These are phyloP conservation scores for Sclerurus mexicanus DNA, from an alignment of 2,113 vertebrate genomes.

Conservation along the genomic window DNA sequence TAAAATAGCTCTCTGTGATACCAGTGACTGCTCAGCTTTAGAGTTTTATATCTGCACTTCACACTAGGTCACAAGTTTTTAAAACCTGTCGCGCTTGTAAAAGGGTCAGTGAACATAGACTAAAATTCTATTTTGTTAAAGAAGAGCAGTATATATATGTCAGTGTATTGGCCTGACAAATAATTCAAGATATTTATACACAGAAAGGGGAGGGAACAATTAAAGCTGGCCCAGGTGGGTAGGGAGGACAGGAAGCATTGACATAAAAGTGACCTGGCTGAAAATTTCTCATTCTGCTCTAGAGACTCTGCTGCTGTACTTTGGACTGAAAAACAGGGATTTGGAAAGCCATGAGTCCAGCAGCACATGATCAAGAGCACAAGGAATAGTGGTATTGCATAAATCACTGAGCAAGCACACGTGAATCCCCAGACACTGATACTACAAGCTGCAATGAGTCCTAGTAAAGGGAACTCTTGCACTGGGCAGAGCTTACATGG, in stretches of 20 bases:
- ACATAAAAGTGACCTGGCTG: background rate
- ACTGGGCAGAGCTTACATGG: background rate
- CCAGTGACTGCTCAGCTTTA: background rate
- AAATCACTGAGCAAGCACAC: background rate
- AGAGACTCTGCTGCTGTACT: background rate
- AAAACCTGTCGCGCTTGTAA: background rate
- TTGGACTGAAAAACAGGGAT: background rate
- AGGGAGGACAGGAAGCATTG: background rate
- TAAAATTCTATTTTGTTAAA: background rate
- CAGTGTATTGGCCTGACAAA: background rate
- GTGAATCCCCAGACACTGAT: background rate
- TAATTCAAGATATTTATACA: background rate
- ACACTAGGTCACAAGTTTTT: background rate
- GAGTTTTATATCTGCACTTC: background rate
- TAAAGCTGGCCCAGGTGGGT: background rate
- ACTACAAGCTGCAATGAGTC: background rate
- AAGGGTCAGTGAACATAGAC: background rate
- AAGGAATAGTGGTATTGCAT: fast-evolving
- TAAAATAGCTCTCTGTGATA: background rate
- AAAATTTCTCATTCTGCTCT: background rate
- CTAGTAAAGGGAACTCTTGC: background rate
- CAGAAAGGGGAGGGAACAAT: background rate
- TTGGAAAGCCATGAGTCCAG: background rate
- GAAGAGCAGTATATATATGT: background rate
- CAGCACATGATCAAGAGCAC: background rate